Base-by-base conservation (phyloP, 2,797 vertebrate species). In the Poeciliopsis gracilis region DNA sequence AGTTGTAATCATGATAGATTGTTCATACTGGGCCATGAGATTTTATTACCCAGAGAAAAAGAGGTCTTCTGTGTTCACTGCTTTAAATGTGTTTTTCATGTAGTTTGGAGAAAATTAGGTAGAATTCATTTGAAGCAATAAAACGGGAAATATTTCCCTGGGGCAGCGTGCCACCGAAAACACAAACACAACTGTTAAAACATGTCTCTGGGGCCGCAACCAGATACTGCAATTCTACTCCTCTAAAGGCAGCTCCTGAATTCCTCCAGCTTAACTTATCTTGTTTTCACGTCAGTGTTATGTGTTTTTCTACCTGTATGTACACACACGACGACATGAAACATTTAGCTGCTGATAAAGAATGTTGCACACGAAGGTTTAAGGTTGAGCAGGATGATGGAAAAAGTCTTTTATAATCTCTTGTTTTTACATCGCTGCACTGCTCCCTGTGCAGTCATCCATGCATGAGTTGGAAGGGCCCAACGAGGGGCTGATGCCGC, bases 161-260 rank as follows among this genome's bases (percentile, higher is more conserved):
- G 91, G 91, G 93, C 93, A 83, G 78, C 57, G 11, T 82, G 91
- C 94, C 93, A 94, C 88, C 80, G 86, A 94, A 93, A 95, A 94
- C 92, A 94, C 91, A 94, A 95, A 95, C 91, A 93, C 88, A 87
- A 91, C 93, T 94, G 93, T 95, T 93, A 94, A 93, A 95, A 94
- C 93, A 91, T 80, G 90, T 93, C 91, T 93, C 86, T 83, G 85
- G 88, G 91, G 90, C 92, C 79, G 89, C 87, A 91, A 92, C 88
- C 89, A 90, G 90, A 95, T 87, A 88, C 91, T 84, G 83, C 83
- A 87, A 86, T 85, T 73, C 85, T 72, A 79, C 77, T 71, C 84
- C 57, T 66, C 77, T 43, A 45, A 82, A 85, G 82, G 72, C 86
- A 57, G 86, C 89, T 90, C 84, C 91, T 79, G 88, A 85, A 90